Base-by-base conservation (phyloP, 2,113 vertebrate species). In the Hepsetus odoe region DNA sequence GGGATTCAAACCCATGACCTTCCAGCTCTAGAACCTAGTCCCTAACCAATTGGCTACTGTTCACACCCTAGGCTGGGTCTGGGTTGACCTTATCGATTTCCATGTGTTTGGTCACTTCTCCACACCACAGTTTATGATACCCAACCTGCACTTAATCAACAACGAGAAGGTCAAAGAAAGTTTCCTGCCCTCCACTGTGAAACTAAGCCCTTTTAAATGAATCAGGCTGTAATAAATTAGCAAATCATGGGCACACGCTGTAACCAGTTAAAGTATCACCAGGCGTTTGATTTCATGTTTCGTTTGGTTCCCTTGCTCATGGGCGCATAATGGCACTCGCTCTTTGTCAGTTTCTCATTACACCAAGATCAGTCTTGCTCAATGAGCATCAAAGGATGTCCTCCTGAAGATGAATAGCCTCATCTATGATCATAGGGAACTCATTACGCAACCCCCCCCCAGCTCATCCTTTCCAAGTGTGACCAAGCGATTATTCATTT, bases 371-470 rank as follows among this genome's bases (percentile, higher is more conserved):
- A 69, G 35, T 78, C 75, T 62, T 74, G 55, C 58, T 74, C 55
- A 22, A 40, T 33, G 24, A 26, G 35, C 51, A 55, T 44, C 49
- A 66, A 66, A 56, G 18, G 64, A 67, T 18, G n/a, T 30, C 33
- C 70, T 68, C 30, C 40, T n/a, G 44, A 33, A 82, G 80, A 82
- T 32, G 28, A 78, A 62, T 78, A 30, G 42, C 76, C 62, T 77
- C 32, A 53, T 82, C 49, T 74, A 30, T 82, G 28, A 68, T 61
- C 69, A 69, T 61, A 69, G 55, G 64, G 64, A 61, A 68, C 61
- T 77, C 70, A 40, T 82, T 77, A 67, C 55, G 33, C 69, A 49
- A 53, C 70, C 28, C 38, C 35, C 38, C 35, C 51, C 16, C 51
- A 32, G 53, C 70, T 51, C 55, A 20, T 74, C 26, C 59, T 22